Evolutionary conservation across 2,888 invertebrate genomes (phyloP).

Genomic region (Acholoe squamosa): DNA sequence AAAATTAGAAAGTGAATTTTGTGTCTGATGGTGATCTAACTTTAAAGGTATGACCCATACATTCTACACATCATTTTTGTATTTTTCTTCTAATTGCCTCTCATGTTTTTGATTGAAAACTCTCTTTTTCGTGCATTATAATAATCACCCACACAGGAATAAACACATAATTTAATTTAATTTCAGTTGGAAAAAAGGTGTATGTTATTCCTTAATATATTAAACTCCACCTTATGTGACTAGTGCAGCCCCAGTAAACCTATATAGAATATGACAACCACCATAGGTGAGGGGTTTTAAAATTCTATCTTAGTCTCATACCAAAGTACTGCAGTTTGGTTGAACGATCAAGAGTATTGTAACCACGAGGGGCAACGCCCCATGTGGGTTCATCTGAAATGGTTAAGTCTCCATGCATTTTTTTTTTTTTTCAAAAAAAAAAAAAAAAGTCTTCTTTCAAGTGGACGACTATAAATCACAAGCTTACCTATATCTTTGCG

Average conservation of each 20-base stretch:
- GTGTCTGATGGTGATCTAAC: too few species aligned
- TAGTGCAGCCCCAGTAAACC: constrained; percentile 37
- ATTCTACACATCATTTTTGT: too few species aligned
- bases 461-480: neutral
- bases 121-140: too few species aligned
- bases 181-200: neutral
- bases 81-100: too few species aligned
- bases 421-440: neutral
- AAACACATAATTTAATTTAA: neutral
- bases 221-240: constrained; percentile 5
- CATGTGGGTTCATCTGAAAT: constrained; percentile 33
- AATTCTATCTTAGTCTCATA: constrained; percentile 29
- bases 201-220: neutral
- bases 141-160: too few species aligned
- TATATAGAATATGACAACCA: constrained; percentile 22
- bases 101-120: too few species aligned
- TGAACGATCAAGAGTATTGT: neutral
- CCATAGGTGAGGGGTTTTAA: neutral
- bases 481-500: neutral
- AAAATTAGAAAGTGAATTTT: too few species aligned
- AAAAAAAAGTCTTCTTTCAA: neutral
- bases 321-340: constrained; percentile 29
- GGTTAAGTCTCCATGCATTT: constrained; percentile 22
- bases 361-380: neutral
- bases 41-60: too few species aligned